Evolutionary conservation across 2,888 invertebrate species (phyloP).

Genomic region (Frankliniella fusca): DNA sequence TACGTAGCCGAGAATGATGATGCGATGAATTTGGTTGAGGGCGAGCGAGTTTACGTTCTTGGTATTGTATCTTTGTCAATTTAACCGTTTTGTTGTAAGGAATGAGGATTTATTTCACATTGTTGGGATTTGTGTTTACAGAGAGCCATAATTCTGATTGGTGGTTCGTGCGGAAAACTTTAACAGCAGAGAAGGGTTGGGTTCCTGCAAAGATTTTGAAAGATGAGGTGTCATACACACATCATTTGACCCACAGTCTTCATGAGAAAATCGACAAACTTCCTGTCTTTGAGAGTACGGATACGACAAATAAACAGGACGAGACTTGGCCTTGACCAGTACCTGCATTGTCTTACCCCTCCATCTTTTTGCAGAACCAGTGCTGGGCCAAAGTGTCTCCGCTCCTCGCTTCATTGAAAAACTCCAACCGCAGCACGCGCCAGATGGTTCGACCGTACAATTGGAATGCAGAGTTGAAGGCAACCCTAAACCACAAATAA

Average conservation of each 20-base stretch:
- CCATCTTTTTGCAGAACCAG: conserved; percentile 60
- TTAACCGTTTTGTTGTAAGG: too few species aligned
- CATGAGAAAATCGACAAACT: conserved; percentile 88
- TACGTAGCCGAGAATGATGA: conserved; percentile 84
- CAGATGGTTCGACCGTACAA: conserved; percentile 90
- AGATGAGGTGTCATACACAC: conserved; percentile 73
- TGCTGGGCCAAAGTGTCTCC: conserved; percentile 68
- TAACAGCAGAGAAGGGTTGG: conserved; percentile 89
- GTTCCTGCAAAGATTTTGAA: conserved; percentile 86
- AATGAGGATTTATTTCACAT: conserved; percentile 17
- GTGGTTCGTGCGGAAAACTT: conserved; percentile 87
- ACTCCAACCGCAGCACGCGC: conserved; percentile 75
- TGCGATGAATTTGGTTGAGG: conserved; percentile 83
- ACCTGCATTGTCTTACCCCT: neutral
- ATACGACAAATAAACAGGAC: conserved; percentile 14
- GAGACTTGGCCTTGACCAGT: neutral
- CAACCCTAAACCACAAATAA: conserved; percentile 87
- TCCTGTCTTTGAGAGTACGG: conserved; percentile 88
- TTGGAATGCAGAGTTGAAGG: conserved; percentile 97
- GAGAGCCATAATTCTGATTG: conserved; percentile 83
- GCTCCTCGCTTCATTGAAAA: conserved; percentile 84
- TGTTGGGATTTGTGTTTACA: conserved; percentile 41
- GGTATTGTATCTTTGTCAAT: conserved; percentile 50
- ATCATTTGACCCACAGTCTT: conserved; percentile 80
- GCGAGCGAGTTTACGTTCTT: conserved; percentile 79